A percentile compares a stretch with the other conserved stretches of the same genome.
These are phyloP conservation scores for Plagodis dolabraria DNA, from an alignment of 2,888 invertebrate genomes.

Conservation along the genomic window DNA sequence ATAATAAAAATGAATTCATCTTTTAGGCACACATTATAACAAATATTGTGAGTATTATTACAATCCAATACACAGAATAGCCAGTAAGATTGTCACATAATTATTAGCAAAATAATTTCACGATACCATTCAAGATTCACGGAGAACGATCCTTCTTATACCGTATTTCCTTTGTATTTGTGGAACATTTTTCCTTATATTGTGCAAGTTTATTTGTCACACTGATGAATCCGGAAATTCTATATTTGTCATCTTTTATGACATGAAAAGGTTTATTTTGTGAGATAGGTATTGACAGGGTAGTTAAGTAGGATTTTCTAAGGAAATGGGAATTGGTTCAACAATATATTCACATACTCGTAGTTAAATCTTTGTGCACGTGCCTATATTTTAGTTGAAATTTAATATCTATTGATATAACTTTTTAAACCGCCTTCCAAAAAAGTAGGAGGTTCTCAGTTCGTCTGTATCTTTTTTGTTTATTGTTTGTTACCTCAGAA, in stretches of 20 bases:
- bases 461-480: no score
- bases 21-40: no score
- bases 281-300: constrained; percentile 10
- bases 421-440: no score
- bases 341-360: not conserved
- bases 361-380: no score
- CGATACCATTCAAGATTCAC: not conserved
- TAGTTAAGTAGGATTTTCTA: not conserved
- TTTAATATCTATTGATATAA: no score
- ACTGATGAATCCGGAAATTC: constrained; percentile 26
- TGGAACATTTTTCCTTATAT: constrained; percentile 14
- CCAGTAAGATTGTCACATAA: not conserved
- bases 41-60: no score
- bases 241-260: constrained; percentile 14
- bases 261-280: constrained; percentile 24
- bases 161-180: constrained; percentile 4
- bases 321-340: not conserved
- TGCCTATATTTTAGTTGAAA: no score
- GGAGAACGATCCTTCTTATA: not conserved
- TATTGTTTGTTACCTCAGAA: no score
- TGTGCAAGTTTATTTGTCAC: constrained; percentile 23
- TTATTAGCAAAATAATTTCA: not conserved
- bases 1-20: no score
- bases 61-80: no score
- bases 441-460: no score